These are phyloP conservation scores for Agonopterix heracliana DNA, from an alignment of 2,888 invertebrate species.

Conservation along the genomic window DNA sequence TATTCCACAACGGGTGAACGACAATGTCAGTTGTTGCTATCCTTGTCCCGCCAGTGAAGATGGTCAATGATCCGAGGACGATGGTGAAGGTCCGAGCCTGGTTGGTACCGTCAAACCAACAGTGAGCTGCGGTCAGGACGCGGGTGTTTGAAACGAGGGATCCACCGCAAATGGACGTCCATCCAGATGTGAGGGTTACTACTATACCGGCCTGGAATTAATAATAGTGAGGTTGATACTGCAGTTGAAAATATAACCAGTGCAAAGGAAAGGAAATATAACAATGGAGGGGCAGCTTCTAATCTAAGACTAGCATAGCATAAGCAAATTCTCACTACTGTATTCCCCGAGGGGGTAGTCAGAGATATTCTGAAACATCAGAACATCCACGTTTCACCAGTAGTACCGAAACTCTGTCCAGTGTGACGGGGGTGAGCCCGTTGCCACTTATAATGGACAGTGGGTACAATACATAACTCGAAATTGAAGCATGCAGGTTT, in stretches of 20 bases:
- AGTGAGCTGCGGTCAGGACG: slow-evolving; percentile 60
- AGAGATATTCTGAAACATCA: no score
- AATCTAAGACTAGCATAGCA: no score
- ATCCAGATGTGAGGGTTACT: slow-evolving; percentile 38
- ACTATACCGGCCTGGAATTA: slow-evolving; percentile 49
- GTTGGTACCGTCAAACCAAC: slow-evolving; percentile 58
- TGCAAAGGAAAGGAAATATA: not conserved
- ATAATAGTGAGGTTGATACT: not conserved
- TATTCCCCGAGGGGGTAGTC: no score
- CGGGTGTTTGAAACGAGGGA: slow-evolving; percentile 47
- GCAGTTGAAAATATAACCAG: not conserved
- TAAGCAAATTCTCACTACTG: no score
- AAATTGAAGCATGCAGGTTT: no score
- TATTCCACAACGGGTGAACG: slow-evolving; percentile 48
- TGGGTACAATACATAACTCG: no score
- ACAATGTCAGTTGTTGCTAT: slow-evolving; percentile 35
- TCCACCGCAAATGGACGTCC: slow-evolving; percentile 57
- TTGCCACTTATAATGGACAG: no score
- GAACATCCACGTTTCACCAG: no score
- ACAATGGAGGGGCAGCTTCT: not conserved
- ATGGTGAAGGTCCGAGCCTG: slow-evolving; percentile 47
- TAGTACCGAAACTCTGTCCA: no score
- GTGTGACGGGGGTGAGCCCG: no score
- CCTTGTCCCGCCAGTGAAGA: slow-evolving; percentile 58
- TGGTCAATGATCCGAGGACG: slow-evolving; percentile 52